Base-by-base conservation (phyloP, 2,113 vertebrate species). In the Equus quagga region DNA sequence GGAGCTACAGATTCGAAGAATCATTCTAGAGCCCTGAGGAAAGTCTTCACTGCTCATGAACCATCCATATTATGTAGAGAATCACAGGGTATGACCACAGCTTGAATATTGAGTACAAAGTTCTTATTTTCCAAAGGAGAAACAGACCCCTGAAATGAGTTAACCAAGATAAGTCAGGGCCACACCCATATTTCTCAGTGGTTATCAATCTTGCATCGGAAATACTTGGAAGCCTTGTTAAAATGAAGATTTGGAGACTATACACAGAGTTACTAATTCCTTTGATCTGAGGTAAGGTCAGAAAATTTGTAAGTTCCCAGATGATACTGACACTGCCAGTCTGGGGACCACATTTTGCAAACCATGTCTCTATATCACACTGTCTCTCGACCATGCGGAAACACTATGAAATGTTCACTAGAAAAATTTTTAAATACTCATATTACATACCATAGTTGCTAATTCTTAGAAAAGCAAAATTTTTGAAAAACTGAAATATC, bases 401-500 rank as follows among this genome's bases (percentile, higher is more conserved):
- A 76, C 4, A 31, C 62, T 41, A 60, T 31, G 24, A 69, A 88
- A 64, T 91, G 24, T 33, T 89, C 36, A 78, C 41, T 75, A 58
- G 49, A 31, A 19, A 26, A 62, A 82, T 93, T 90, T 82, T 19
- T 14, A 96, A 91, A 89, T 83, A 83, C 7, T 72, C 65, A 79
- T 95, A 89, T 69, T 79, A 76, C 51, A 46, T 58, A 80, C 44
- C 6, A 23, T 33, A 54, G 18, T 51, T 69, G 62, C 28, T 4
- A 91, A 21, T 92, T 96, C 62, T 91, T 87, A 89, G 54, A 85
- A 49, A 17, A 79, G 36, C 84, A 97, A 65, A 62, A 31, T 0
- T n/a, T 88, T 92, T 75, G 4, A 88, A 44, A 94, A 88, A 46
- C 36, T 17, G 15, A 78, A 90, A 96, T 96, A 90, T 26, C 58